Conservation (phyloP, 1,140 invertebrate genomes). For the Drosophila pruinosa region DNA sequence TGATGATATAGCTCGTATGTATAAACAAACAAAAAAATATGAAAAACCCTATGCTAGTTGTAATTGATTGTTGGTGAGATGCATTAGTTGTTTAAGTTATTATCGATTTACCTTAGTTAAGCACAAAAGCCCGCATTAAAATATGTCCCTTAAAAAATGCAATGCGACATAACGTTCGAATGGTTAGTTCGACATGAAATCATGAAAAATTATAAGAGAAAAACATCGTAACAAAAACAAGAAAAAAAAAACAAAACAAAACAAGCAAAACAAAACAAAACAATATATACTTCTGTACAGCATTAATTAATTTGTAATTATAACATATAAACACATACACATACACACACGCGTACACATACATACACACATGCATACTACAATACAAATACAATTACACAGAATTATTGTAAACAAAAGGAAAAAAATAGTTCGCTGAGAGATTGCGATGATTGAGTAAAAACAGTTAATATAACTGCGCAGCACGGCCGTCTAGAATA, state of each 20-base stretch:
- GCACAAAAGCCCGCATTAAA: slow-evolving; percentile 21
- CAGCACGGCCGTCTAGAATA: slow-evolving; percentile 61
- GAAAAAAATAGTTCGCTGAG: background rate
- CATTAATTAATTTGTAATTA: slow-evolving; percentile 79
- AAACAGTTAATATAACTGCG: slow-evolving; percentile 1
- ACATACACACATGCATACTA: slow-evolving; percentile 16
- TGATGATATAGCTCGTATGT: slow-evolving; percentile 42
- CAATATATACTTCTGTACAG: slow-evolving; percentile 67
- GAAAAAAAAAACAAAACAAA: no score
- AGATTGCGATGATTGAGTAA: background rate
- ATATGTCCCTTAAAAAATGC: background rate
- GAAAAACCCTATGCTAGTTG: slow-evolving; percentile 28
- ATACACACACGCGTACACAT: slow-evolving; percentile 1
- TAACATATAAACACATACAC: slow-evolving; percentile 40
- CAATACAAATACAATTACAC: slow-evolving; percentile 31
- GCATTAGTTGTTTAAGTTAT: slow-evolving; percentile 62
- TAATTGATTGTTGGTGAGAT: slow-evolving; percentile 64
- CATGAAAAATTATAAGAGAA: slow-evolving; percentile 4
- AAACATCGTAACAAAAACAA: no score
- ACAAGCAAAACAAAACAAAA: slow-evolving; percentile 20
- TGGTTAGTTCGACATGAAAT: slow-evolving; percentile 3
- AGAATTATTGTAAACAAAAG: slow-evolving; percentile 25
- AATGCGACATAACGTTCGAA: background rate
- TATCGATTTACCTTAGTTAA: slow-evolving; percentile 60
- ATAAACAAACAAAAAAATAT: background rate